Conservation (phyloP, 2,888 invertebrate species). For the Parapristionchus giblindavisi region DNA sequence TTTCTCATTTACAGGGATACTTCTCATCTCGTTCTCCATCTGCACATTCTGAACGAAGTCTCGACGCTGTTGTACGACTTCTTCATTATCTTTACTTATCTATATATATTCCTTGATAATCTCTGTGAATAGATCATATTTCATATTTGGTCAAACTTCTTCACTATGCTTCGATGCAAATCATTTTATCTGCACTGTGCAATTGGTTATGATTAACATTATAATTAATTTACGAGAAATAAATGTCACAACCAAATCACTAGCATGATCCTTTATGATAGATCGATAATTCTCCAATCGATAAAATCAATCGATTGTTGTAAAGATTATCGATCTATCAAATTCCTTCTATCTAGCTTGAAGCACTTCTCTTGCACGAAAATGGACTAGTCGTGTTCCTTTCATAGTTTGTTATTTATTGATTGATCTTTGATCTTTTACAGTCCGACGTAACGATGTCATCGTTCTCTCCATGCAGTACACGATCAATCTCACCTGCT, state of each 20-base stretch:
- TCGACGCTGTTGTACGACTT: slow-evolving; percentile 50
- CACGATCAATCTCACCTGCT: slow-evolving; percentile 66
- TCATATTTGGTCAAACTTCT: too few species aligned
- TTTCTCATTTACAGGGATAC: slow-evolving; percentile 63
- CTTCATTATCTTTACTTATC: neutral
- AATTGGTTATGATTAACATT: neutral
- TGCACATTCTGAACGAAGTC: slow-evolving; percentile 53
- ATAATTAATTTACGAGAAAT: neutral
- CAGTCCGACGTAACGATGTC: slow-evolving; percentile 68
- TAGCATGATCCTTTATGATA: too few species aligned
- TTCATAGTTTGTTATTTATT: neutral
- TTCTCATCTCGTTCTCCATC: slow-evolving; percentile 55
- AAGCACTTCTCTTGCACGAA: neutral
- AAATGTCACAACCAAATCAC: too few species aligned
- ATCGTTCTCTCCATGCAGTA: slow-evolving; percentile 65
- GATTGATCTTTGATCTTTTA: slow-evolving; percentile 33
- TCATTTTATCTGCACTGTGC: too few species aligned
- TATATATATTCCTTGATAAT: neutral
- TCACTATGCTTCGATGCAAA: too few species aligned
- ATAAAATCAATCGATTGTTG: too few species aligned
- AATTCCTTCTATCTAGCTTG: neutral
- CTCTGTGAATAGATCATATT: too few species aligned
- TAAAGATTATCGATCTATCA: too few species aligned
- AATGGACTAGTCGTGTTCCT: too few species aligned
- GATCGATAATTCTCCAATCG: too few species aligned